Evolutionary conservation across 1,140 invertebrate species (phyloP).

Genomic region (Chelonus insularis): DNA sequence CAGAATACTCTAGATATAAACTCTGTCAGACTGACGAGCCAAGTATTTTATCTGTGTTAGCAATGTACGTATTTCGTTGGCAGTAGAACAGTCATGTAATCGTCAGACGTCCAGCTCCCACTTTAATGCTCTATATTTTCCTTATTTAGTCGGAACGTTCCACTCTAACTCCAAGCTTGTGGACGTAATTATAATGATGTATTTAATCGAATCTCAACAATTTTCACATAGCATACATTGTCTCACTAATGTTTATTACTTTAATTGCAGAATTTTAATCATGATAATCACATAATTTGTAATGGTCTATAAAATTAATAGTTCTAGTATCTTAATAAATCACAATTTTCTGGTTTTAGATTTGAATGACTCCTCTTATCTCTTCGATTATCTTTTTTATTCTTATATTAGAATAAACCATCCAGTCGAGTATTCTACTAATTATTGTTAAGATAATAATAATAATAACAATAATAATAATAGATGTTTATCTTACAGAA

Average conservation of each 20-base stretch:
- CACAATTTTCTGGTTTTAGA: too few species aligned
- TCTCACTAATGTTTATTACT: background rate
- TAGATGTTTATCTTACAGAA: too few species aligned
- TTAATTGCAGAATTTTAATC: background rate
- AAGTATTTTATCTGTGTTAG: constrained; percentile 6
- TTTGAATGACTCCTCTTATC: too few species aligned
- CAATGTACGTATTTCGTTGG: constrained; percentile 3
- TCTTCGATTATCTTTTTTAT: too few species aligned
- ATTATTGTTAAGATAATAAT: too few species aligned
- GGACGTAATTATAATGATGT: background rate
- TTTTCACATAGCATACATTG: background rate
- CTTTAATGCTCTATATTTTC: background rate
- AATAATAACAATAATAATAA: too few species aligned
- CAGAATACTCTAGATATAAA: too few species aligned
- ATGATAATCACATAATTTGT: background rate
- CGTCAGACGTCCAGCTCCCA: constrained; percentile 16
- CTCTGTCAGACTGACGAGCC: constrained; percentile 13
- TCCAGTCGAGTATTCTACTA: too few species aligned
- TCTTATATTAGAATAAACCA: too few species aligned
- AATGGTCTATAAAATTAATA: constrained; percentile 6
- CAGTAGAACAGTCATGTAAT: constrained; percentile 24
- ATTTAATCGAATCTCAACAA: background rate
- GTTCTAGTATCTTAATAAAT: background rate
- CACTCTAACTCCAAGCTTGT: background rate
- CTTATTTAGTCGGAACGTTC: constrained; percentile 9